Evolutionary conservation across 2,888 invertebrate genomes (phyloP).

Genomic region (Spicauda simplicius): DNA sequence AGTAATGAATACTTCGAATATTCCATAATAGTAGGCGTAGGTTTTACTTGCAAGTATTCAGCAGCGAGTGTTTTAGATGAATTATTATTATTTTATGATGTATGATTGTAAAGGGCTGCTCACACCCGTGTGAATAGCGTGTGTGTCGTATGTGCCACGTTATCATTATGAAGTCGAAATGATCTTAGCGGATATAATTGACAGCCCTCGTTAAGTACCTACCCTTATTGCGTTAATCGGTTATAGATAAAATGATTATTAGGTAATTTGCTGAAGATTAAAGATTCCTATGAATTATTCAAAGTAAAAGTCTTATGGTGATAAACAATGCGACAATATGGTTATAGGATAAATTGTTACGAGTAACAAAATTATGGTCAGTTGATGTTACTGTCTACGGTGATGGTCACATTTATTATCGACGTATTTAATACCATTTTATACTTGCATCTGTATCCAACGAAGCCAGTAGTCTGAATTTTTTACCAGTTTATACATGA

Average conservation of each 20-base stretch:
- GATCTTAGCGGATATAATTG: background rate
- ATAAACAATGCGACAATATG: constrained; percentile 81
- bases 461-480: constrained; percentile 29
- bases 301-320: constrained; percentile 58
- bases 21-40: constrained; percentile 5
- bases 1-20: constrained; percentile 6
- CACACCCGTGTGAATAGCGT: background rate
- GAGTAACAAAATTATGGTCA: constrained; percentile 17
- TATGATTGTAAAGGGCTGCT: background rate
- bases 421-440: constrained; percentile 4
- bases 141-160: background rate
- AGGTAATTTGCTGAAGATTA: constrained; percentile 37
- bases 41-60: background rate
- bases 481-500: constrained; percentile 25
- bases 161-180: too few species aligned
- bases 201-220: background rate
- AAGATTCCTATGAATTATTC: constrained; percentile 44
- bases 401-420: constrained; percentile 17
- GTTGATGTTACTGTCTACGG: constrained; percentile 31
- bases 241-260: constrained; percentile 13
- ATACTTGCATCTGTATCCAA: constrained; percentile 21
- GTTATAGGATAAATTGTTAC: constrained; percentile 71
- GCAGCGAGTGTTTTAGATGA: background rate
- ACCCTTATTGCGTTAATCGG: background rate
- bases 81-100: background rate